Conservation (phyloP, 2,888 invertebrate genomes). For the Hirudinaria manillensis region DNA sequence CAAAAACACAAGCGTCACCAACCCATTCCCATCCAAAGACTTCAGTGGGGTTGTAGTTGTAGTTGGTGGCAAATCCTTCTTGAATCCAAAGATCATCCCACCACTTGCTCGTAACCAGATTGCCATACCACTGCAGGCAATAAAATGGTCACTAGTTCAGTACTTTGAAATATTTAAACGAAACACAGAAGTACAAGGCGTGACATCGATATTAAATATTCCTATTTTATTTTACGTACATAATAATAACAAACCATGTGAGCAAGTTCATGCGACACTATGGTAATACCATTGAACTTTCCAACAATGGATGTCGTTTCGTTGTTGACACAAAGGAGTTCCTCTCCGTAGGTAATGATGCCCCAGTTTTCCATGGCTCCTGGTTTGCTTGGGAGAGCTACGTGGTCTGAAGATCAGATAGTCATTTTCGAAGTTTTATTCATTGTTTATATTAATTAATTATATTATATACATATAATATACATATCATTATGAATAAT, state of each 20-base stretch:
- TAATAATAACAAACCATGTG: conserved; percentile 29
- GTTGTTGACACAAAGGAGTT: conserved; percentile 20
- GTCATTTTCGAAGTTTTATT: neutral
- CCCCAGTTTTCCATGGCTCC: conserved; percentile 39
- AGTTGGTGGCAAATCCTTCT: conserved; percentile 37
- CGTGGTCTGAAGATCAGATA: conserved; percentile 32
- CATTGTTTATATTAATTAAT: no score
- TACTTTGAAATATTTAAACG: neutral
- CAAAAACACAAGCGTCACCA: no score
- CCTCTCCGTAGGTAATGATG: conserved; percentile 34
- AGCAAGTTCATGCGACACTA: conserved; percentile 34
- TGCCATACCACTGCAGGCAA: conserved; percentile 37
- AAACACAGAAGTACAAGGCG: neutral
- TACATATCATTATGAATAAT: no score
- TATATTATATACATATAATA: no score
- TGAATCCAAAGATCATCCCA: conserved; percentile 38
- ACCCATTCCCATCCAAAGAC: conserved; percentile 35
- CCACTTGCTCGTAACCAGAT: conserved; percentile 36
- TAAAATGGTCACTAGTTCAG: neutral
- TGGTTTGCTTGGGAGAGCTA: conserved; percentile 34
- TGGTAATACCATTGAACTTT: conserved; percentile 14
- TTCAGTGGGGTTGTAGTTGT: conserved; percentile 33
- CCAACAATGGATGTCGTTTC: neutral
- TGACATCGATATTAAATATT: no score
- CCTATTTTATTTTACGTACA: no score